Percentiles rank a stretch among this genome's conserved stretches.
Conservation (phyloP, 2,113 vertebrate species). For the Notiomystis cincta region DNA sequence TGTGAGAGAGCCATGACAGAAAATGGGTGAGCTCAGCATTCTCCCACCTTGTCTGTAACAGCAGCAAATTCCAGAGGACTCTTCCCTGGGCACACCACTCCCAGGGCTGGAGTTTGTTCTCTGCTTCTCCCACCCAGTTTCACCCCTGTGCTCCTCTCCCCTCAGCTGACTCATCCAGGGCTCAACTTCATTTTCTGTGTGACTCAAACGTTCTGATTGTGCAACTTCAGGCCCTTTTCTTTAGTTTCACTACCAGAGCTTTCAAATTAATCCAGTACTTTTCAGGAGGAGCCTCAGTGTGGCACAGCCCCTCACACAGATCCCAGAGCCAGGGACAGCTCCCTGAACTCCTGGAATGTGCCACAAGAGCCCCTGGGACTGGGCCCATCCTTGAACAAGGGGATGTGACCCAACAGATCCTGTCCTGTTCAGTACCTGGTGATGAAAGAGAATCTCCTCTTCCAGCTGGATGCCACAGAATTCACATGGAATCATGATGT, state of each 20-base stretch:
- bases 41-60: background rate
- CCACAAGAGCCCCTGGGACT: background rate
- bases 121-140: background rate
- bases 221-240: background rate
- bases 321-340: background rate
- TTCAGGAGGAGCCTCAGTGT: background rate
- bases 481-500: conserved; percentile 89
- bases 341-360: background rate
- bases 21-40: background rate
- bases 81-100: background rate
- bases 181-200: background rate
- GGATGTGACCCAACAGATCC: too few relatives aligned
- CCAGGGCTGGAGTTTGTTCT: background rate
- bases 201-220: background rate
- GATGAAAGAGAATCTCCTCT: conserved; percentile 88
- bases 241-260: background rate
- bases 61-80: background rate
- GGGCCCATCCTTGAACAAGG: accelerated
- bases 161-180: background rate
- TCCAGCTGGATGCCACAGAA: conserved; percentile 92
- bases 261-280: background rate
- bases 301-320: background rate
- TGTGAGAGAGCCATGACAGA: background rate
- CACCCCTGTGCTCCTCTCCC: background rate
- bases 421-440: conserved; percentile 80